These are phyloP conservation scores for Diadegma fenestrale DNA, from an alignment of 2,888 invertebrate genomes.

Conservation along the genomic window DNA sequence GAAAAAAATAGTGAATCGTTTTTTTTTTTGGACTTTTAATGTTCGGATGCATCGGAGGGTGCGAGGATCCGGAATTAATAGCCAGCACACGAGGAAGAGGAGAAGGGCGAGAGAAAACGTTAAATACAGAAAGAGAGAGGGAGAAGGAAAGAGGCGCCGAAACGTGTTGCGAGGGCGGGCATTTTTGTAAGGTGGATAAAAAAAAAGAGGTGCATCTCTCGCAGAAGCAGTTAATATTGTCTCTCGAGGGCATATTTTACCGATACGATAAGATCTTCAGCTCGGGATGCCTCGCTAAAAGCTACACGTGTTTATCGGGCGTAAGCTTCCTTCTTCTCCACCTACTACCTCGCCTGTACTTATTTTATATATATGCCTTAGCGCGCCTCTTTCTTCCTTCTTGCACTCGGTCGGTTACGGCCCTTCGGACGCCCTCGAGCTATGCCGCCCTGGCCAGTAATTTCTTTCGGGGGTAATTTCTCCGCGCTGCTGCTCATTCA, in stretches of 20 bases:
- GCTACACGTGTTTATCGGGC: slow-evolving; percentile 85
- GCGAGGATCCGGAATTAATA: slow-evolving; percentile 49
- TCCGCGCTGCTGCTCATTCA: slow-evolving; percentile 63
- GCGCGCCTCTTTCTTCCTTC: slow-evolving; percentile 37
- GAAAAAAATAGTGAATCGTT: slow-evolving; percentile 1
- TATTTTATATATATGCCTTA: slow-evolving; percentile 38
- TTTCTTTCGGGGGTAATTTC: slow-evolving; percentile 76
- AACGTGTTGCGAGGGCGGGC: slow-evolving; percentile 68
- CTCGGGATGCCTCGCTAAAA: slow-evolving; percentile 83
- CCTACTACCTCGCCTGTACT: slow-evolving; percentile 49
- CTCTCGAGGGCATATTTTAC: slow-evolving; percentile 84
- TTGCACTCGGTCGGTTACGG: slow-evolving; percentile 49
- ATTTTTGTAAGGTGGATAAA: slow-evolving; percentile 53
- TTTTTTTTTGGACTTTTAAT: background rate
- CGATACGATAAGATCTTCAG: slow-evolving; percentile 82
- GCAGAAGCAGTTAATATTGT: slow-evolving; percentile 84
- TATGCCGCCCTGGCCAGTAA: slow-evolving; percentile 75
- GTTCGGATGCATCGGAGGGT: slow-evolving; percentile 40
- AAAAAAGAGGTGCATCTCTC: slow-evolving; percentile 72
- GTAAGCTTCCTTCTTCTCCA: slow-evolving; percentile 73
- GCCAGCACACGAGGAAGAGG: slow-evolving; percentile 66
- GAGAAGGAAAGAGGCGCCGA: slow-evolving; percentile 54
- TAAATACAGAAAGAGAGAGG: slow-evolving; percentile 75
- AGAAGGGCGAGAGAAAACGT: slow-evolving; percentile 74
- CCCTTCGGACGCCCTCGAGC: slow-evolving; percentile 73